phyloP scores from a whole-genome alignment of 2,888 invertebrate species.

The Napeogenes sylphis region DNA sequence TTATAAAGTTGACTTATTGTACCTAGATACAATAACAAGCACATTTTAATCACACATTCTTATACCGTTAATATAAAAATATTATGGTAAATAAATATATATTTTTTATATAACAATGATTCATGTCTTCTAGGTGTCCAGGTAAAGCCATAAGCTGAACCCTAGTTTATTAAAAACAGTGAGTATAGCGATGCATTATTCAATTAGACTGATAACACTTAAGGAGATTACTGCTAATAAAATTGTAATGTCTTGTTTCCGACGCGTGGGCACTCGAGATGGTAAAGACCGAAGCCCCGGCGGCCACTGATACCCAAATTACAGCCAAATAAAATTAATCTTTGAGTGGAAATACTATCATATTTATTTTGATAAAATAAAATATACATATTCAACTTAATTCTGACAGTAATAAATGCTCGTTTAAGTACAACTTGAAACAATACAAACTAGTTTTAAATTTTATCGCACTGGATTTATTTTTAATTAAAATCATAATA shows the following conservation, averaged over 20 bases:
- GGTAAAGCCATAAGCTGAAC: slow-evolving; percentile 17
- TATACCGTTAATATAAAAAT: not conserved
- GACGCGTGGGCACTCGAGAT: slow-evolving; percentile 62
- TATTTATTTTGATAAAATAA: too few relatives aligned
- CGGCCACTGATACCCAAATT: slow-evolving; percentile 1
- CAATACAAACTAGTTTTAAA: too few relatives aligned
- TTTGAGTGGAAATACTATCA: too few relatives aligned
- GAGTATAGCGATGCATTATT: slow-evolving; percentile 68
- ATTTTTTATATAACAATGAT: too few relatives aligned
- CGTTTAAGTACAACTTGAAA: too few relatives aligned
- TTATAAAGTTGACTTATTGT: too few relatives aligned
- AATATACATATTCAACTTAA: too few relatives aligned
- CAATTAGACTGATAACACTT: slow-evolving; percentile 76
- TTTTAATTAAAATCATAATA: too few relatives aligned
- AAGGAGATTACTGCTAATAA: slow-evolving; percentile 71
- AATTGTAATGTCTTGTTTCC: slow-evolving; percentile 75
- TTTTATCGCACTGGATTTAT: too few relatives aligned
- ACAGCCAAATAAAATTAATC: not conserved
- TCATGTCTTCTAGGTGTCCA: slow-evolving; percentile 3
- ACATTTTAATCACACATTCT: not conserved
- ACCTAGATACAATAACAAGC: too few relatives aligned
- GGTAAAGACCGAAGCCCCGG: not conserved
- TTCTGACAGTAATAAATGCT: too few relatives aligned
- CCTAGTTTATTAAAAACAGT: slow-evolving; percentile 35
- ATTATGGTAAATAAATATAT: not conserved